A percentile compares a stretch with the other conserved stretches of the same genome.
These are phyloP conservation scores for Desoria tigrina DNA, from an alignment of 2,888 invertebrate genomes.

Conservation along the genomic window DNA sequence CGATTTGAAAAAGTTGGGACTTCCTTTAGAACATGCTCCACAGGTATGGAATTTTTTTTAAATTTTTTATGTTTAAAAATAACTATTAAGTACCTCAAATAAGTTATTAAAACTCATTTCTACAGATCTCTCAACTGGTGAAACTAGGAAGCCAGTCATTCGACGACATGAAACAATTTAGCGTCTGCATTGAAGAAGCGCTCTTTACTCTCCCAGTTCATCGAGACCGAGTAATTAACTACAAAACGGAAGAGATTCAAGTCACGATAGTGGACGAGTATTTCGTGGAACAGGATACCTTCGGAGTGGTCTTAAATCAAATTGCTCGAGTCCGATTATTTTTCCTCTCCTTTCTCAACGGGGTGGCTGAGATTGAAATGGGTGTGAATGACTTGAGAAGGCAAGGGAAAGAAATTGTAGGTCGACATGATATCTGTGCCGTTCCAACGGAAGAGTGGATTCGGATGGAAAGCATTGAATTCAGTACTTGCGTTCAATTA, in stretches of 20 bases:
- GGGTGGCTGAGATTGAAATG: conserved; percentile 94
- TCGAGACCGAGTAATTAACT: conserved; percentile 82
- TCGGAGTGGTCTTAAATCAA: conserved; percentile 82
- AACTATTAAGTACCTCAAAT: too few species aligned
- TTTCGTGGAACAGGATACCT: conserved; percentile 82
- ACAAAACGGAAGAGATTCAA: conserved; percentile 96
- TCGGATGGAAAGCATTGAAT: conserved; percentile 87
- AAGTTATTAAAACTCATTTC: background rate
- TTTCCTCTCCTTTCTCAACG: conserved; percentile 94
- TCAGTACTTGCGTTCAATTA: conserved; percentile 79
- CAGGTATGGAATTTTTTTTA: conserved; percentile 62
- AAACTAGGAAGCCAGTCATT: conserved; percentile 89
- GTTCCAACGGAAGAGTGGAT: conserved; percentile 99
- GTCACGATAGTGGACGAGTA: conserved; percentile 90
- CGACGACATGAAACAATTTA: conserved; percentile 90
- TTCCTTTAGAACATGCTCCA: conserved; percentile 96
- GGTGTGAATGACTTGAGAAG: conserved; percentile 96
- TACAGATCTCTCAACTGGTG: conserved; percentile 84
- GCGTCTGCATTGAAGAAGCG: conserved; percentile 87
- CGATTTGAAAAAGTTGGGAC: conserved; percentile 86
- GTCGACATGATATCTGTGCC: conserved; percentile 97
- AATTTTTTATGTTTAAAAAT: background rate
- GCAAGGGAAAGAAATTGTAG: conserved; percentile 99
- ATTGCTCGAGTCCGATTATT: conserved; percentile 93
- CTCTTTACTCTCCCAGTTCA: conserved; percentile 82